Conservation (phyloP, 2,888 invertebrate genomes). For the Saturnia japonica region DNA sequence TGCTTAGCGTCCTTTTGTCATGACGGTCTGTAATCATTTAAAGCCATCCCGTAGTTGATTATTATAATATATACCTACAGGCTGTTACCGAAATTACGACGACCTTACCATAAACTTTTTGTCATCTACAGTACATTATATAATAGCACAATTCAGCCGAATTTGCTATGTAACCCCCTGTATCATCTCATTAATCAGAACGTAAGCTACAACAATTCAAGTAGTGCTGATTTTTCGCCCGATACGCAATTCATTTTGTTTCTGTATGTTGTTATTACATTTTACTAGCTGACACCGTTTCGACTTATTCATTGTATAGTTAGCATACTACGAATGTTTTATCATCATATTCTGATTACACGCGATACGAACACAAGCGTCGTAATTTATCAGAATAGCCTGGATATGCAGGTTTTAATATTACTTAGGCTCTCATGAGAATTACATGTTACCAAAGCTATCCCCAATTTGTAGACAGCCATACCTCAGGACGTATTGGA, state of each 20-base stretch:
- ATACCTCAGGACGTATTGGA: neutral
- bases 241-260: neutral
- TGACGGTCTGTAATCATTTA: neutral
- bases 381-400: neutral
- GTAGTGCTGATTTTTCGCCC: neutral
- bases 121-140: neutral
- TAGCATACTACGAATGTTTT: neutral
- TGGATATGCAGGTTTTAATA: neutral
- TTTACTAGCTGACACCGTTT: neutral
- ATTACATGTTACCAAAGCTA: neutral
- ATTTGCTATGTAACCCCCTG: neutral
- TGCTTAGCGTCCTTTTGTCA: neutral
- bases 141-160: neutral
- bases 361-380: neutral
- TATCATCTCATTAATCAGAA: neutral
- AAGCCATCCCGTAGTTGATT: neutral
- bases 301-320: neutral
- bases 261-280: neutral
- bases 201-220: neutral
- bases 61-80: neutral
- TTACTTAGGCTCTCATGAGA: constrained; percentile 1
- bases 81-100: neutral
- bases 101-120: neutral
- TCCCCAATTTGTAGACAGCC: neutral
- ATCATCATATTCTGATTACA: neutral